These are phyloP conservation scores for Salvelinus namaycush DNA, from an alignment of 2,113 vertebrate genomes.

Conservation along the genomic window DNA sequence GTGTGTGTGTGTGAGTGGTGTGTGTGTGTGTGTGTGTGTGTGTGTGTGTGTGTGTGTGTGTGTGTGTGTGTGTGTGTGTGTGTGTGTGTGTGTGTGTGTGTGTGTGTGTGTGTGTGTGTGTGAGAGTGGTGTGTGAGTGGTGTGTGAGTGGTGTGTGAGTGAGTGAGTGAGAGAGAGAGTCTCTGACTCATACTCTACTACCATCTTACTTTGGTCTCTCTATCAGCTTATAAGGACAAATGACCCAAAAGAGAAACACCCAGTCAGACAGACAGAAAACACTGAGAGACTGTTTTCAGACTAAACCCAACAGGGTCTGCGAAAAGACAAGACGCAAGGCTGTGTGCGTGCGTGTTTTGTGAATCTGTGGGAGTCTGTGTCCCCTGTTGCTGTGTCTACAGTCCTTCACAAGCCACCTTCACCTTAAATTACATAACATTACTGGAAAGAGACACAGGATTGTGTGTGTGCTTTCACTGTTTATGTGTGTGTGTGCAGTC, in stretches of 20 bases:
- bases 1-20: too few relatives aligned
- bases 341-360: not conserved
- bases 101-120: conserved; percentile 3
- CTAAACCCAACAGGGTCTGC: conserved; percentile 9
- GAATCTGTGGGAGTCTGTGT: not conserved
- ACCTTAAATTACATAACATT: conserved; percentile 28
- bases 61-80: not conserved
- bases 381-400: not conserved
- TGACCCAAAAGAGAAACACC: conserved; percentile 26
- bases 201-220: conserved; percentile 38
- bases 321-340: not conserved
- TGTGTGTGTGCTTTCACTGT: not conserved
- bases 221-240: conserved; percentile 59
- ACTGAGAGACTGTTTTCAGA: conserved; percentile 34
- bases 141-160: conserved; percentile 12
- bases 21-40: not conserved
- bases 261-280: conserved; percentile 26
- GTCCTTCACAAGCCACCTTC: conserved; percentile 11
- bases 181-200: conserved; percentile 44
- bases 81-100: conserved; percentile 12
- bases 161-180: conserved; percentile 1
- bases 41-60: not conserved
- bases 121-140: not conserved
- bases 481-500: not conserved
- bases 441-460: conserved; percentile 6